A percentile compares a stretch with the other conserved stretches of the same genome.
Evolutionary conservation across 2,888 invertebrate genomes (phyloP).

Genomic region (Drosophila mulleri): DNA sequence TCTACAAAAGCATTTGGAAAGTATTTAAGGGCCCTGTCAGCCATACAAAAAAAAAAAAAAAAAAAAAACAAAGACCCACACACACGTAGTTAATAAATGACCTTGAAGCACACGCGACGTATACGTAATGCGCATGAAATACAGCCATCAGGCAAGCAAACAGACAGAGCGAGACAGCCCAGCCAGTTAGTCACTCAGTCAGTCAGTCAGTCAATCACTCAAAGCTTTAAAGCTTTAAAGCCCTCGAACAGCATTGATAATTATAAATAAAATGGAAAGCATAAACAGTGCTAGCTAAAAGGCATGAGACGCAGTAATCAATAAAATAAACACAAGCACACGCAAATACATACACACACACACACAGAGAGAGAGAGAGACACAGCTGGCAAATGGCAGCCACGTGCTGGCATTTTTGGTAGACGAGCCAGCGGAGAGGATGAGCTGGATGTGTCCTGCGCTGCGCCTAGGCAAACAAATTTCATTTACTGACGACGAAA

Average conservation of each 20-base stretch:
- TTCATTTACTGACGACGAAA: conserved; percentile 75
- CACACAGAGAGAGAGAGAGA: not conserved
- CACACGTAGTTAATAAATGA: conserved; percentile 22
- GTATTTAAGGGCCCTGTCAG: conserved; percentile 11
- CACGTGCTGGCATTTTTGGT: conserved; percentile 65
- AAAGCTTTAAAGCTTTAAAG: conserved; percentile 43
- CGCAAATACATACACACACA: not conserved
- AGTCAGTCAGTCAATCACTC: not conserved
- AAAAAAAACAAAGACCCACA: not conserved
- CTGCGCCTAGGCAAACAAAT: conserved; percentile 70
- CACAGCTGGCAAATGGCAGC: conserved; percentile 39
- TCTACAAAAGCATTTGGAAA: conserved; percentile 32
- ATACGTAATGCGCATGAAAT: conserved; percentile 42
- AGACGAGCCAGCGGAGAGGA: conserved; percentile 43
- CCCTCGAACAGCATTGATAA: conserved; percentile 35
- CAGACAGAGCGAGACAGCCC: not conserved
- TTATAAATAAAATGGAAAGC: conserved; percentile 54
- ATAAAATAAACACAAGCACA: conserved; percentile 53
- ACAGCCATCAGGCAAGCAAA: conserved; percentile 19
- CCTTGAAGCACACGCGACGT: conserved; percentile 57
- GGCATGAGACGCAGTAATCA: conserved; percentile 57
- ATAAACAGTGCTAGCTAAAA: conserved; percentile 27
- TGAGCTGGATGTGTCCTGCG: conserved; percentile 1
- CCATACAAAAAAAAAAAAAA: conserved; percentile 16
- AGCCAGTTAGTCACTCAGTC: conserved; percentile 6